phyloP scores from a whole-genome alignment of 2,888 invertebrate genomes.

The Pandemis heparana region DNA sequence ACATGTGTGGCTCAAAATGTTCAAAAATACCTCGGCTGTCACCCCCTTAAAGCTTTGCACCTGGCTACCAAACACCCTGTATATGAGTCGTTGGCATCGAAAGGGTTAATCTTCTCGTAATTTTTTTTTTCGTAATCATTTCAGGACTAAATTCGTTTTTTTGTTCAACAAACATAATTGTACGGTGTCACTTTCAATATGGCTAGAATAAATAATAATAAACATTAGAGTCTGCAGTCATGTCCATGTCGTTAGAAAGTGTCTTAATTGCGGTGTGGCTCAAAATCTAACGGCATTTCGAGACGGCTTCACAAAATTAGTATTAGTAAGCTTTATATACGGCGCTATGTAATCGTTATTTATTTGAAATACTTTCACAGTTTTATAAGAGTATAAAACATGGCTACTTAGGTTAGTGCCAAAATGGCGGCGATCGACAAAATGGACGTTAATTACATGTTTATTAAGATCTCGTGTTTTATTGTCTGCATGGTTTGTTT shows the following conservation, averaged over 20 bases:
- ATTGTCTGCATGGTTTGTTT: conserved; percentile 46
- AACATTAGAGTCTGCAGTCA: conserved; percentile 13
- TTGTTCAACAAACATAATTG: not conserved
- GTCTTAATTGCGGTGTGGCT: not conserved
- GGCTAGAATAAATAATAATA: not conserved
- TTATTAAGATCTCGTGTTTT: conserved; percentile 63
- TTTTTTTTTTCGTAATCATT: not conserved
- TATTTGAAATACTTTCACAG: conserved; percentile 46
- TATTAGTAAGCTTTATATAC: conserved; percentile 49
- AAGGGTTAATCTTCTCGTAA: too few relatives aligned
- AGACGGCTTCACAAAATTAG: conserved; percentile 42
- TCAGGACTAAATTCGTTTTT: not conserved
- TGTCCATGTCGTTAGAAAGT: conserved; percentile 13
- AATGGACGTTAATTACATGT: conserved; percentile 60
- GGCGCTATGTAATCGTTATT: conserved; percentile 47
- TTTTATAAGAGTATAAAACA: conserved; percentile 51
- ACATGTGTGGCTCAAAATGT: too few relatives aligned
- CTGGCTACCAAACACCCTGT: too few relatives aligned
- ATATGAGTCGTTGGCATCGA: too few relatives aligned
- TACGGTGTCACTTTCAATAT: conserved; percentile 19
- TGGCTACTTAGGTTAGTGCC: conserved; percentile 46
- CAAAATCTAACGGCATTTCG: not conserved
- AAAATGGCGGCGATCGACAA: conserved; percentile 43
- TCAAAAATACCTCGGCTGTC: too few relatives aligned
- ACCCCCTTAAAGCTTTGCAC: too few relatives aligned